A percentile compares a stretch with the other conserved stretches of the same genome.
Evolutionary conservation across 1,140 invertebrate genomes (phyloP).

Genomic region (Trachymyrmex cornetzi): DNA sequence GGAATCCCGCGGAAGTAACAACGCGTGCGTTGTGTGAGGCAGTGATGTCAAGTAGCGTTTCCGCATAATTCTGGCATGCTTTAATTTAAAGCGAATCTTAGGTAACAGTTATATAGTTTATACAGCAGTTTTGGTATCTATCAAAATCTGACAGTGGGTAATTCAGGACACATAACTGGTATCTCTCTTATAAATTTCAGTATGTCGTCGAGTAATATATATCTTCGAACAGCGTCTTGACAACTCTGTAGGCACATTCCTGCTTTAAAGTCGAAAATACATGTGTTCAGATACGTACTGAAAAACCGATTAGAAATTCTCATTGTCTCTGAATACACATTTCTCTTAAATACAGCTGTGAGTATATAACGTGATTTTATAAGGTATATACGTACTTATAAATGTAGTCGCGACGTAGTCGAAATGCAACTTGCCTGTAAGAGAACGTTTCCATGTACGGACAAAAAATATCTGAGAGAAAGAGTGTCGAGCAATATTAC

Average conservation of each 20-base stretch:
- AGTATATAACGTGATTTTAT: conserved; percentile 64
- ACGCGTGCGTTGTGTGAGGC: conserved; percentile 46
- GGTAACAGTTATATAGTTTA: conserved; percentile 39
- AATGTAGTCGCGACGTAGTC: conserved; percentile 46
- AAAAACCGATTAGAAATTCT: conserved; percentile 65
- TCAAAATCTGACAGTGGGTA: conserved; percentile 49
- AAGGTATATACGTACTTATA: conserved; percentile 61
- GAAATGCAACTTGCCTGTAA: conserved; percentile 62
- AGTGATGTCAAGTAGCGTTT: conserved; percentile 35
- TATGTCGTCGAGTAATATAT: conserved; percentile 51
- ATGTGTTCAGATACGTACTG: conserved; percentile 57
- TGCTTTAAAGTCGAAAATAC: conserved; percentile 69
- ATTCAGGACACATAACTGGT: conserved; percentile 47
- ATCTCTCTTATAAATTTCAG: conserved; percentile 51
- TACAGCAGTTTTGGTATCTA: conserved; percentile 53
- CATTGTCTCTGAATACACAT: conserved; percentile 64
- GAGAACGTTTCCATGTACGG: conserved; percentile 14
- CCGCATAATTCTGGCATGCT: conserved; percentile 20
- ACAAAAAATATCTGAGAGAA: conserved; percentile 37
- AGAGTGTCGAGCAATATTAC: conserved; percentile 59
- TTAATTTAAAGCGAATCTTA: conserved; percentile 60
- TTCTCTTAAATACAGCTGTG: conserved; percentile 65
- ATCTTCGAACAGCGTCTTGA: conserved; percentile 49
- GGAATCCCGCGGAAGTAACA: conserved; percentile 32
- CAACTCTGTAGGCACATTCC: conserved; percentile 75